A percentile compares a stretch with the other conserved stretches of the same genome.
Evolutionary conservation across 2,888 invertebrate species (phyloP).

Genomic region (Penaeus monodon): DNA sequence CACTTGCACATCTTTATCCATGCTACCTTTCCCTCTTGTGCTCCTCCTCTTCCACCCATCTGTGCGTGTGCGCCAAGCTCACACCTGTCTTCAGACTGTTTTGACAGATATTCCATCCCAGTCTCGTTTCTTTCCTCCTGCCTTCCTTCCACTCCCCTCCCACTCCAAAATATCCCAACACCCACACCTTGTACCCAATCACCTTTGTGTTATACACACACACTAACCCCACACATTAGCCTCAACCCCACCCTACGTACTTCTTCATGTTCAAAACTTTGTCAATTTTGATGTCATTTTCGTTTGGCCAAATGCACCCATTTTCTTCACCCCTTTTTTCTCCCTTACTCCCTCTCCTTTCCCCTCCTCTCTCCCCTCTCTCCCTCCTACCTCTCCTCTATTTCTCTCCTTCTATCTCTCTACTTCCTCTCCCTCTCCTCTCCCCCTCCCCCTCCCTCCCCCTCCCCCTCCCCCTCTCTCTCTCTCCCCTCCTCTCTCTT

Average conservation of each 20-base stretch:
- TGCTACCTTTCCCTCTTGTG: too few species aligned
- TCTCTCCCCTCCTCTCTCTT: too few species aligned
- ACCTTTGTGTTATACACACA: neutral
- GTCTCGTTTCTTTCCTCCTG: neutral
- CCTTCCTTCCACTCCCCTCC: neutral
- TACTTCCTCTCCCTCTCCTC: too few species aligned
- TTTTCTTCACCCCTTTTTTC: neutral
- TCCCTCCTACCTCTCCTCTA: neutral
- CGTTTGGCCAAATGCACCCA: neutral
- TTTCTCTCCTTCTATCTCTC: neutral
- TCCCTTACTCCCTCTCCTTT: neutral
- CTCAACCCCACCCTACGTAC: neutral
- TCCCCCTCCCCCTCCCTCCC: too few species aligned
- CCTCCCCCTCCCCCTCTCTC: too few species aligned
- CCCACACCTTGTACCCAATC: neutral
- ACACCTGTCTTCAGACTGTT: neutral
- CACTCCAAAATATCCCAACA: neutral
- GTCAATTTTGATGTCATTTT: neutral
- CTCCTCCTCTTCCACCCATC: too few species aligned
- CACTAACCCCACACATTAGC: neutral
- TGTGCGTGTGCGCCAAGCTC: neutral
- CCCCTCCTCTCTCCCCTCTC: neutral
- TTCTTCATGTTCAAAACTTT: neutral
- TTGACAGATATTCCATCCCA: neutral
- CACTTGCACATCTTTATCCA: too few species aligned